Percentiles rank a stretch among this genome's conserved stretches.
Conservation (phyloP, 2,113 vertebrate genomes). For the Motacilla tschutschensis region DNA sequence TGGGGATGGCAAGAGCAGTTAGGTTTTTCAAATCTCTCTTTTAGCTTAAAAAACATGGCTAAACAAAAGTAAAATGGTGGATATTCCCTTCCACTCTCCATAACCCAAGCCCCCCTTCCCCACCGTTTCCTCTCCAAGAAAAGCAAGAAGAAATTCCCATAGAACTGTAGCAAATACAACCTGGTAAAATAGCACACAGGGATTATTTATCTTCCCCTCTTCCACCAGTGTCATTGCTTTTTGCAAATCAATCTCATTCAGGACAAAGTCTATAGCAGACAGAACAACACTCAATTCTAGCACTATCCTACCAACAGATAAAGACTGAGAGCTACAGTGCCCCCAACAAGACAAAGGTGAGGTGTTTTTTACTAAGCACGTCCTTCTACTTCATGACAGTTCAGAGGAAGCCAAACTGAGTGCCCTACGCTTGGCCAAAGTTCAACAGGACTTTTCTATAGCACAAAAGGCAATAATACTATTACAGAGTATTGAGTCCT, state of each 20-base stretch:
- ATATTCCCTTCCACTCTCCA: background rate
- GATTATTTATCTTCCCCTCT: background rate
- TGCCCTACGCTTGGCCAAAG: background rate
- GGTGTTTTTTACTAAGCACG: background rate
- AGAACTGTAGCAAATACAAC: background rate
- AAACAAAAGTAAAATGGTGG: background rate
- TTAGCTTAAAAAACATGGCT: background rate
- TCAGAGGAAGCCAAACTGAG: background rate
- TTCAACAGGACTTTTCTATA: background rate
- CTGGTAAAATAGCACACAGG: background rate
- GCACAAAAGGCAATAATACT: background rate
- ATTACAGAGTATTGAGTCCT: background rate
- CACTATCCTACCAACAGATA: background rate
- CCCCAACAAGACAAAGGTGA: background rate
- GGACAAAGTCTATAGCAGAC: background rate
- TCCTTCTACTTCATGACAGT: background rate
- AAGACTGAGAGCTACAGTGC: background rate
- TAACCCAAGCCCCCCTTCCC: fast-evolving
- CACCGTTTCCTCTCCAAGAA: background rate
- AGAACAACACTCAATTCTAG: background rate
- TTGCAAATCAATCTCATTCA: background rate
- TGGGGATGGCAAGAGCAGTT: background rate
- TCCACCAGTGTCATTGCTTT: background rate
- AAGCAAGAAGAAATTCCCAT: background rate
- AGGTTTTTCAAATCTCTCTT: background rate